Conservation (phyloP, 2,888 invertebrate species). For the Apodemia zela region DNA sequence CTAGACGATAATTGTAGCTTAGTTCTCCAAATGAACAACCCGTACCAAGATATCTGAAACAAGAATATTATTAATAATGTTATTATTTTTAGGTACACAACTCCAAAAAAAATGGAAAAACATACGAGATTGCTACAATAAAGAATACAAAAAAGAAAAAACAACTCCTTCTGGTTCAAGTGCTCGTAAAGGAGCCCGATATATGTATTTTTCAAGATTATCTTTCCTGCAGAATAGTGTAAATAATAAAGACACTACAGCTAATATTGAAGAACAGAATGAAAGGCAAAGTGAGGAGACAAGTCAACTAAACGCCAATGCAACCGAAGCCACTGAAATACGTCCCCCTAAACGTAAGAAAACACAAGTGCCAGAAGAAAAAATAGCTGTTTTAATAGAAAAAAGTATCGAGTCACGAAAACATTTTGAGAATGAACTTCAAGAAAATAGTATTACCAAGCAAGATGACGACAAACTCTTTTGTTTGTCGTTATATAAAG, state of each 20-base stretch:
- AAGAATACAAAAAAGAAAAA: constrained; percentile 35
- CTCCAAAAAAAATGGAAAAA: constrained; percentile 37
- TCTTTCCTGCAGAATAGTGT: constrained; percentile 36
- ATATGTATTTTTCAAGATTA: constrained; percentile 39
- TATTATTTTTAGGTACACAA: constrained; percentile 32
- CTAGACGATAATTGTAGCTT: constrained; percentile 34
- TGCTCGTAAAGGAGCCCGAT: constrained; percentile 34
- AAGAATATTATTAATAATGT: constrained; percentile 28
- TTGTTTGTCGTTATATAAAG: constrained; percentile 38
- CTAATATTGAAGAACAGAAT: constrained; percentile 13
- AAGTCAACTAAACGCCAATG: constrained; percentile 22
- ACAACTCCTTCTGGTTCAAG: constrained; percentile 35
- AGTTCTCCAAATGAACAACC: constrained; percentile 37
- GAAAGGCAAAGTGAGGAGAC: constrained; percentile 32
- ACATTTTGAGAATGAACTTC: constrained; percentile 33
- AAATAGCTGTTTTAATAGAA: constrained; percentile 36
- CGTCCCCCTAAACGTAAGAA: background rate
- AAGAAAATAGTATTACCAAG: constrained; percentile 33
- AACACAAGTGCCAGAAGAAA: constrained; percentile 31
- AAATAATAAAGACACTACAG: background rate
- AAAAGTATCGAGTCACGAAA: constrained; percentile 32
- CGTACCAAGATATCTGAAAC: constrained; percentile 37
- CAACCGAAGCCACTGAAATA: background rate
- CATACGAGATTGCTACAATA: constrained; percentile 36
- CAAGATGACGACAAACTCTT: constrained; percentile 41